These are phyloP conservation scores for Amphiprion ocellaris DNA, from an alignment of 2,113 vertebrate genomes.

Conservation along the genomic window DNA sequence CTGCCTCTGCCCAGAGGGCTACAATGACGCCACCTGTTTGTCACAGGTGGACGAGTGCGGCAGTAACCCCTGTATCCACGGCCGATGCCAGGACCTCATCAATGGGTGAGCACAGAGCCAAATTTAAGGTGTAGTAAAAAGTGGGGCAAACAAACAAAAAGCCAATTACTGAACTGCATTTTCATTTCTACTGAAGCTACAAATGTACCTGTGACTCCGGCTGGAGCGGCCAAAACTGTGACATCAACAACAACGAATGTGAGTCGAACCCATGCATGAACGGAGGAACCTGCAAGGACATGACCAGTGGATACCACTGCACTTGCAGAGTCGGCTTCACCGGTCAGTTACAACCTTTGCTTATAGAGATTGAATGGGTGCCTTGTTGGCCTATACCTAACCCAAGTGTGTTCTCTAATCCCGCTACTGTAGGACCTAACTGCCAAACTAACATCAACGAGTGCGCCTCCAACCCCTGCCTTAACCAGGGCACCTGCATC, in stretches of 20 bases:
- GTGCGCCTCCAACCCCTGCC: conserved; percentile 96
- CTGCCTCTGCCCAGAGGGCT: conserved; percentile 93
- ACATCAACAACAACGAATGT: conserved; percentile 94
- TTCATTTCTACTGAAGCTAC: conserved; percentile 81
- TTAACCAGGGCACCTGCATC: conserved; percentile 97
- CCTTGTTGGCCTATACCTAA: conserved; percentile 38
- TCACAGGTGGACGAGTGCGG: conserved; percentile 94
- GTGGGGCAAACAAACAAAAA: background rate
- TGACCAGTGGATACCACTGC: conserved; percentile 96
- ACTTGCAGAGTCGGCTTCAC: conserved; percentile 95
- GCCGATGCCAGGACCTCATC: conserved; percentile 90
- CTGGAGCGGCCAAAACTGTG: conserved; percentile 93
- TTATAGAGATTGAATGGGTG: background rate
- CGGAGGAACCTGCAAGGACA: conserved; percentile 94
- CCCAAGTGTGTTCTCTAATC: conserved; percentile 58
- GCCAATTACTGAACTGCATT: background rate
- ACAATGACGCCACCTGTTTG: conserved; percentile 91
- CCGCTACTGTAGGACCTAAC: conserved; percentile 89
- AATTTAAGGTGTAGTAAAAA: background rate
- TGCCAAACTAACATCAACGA: conserved; percentile 99
- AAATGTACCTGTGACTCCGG: conserved; percentile 92
- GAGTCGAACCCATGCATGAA: conserved; percentile 92
- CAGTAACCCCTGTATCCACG: conserved; percentile 95
- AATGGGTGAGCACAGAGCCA: conserved; percentile 86
- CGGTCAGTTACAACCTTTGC: conserved; percentile 83